Evolutionary conservation across 1,140 invertebrate genomes (phyloP).

Genomic region (Leptopilina clavipes): DNA sequence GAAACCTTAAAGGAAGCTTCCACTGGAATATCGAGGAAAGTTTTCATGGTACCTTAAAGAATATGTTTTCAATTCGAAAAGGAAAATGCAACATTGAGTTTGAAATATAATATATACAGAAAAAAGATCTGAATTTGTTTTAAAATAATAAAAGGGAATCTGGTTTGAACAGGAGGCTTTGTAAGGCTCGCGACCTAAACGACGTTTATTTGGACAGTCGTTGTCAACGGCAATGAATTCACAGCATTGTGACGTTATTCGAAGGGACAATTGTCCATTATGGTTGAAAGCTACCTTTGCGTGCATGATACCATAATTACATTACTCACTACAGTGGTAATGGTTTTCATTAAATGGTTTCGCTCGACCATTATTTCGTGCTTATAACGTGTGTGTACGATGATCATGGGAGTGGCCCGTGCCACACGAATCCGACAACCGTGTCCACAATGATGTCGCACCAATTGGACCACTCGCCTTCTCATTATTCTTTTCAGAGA

Average conservation of each 20-base stretch:
- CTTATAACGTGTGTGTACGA: constrained; percentile 51
- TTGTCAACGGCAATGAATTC: constrained; percentile 71
- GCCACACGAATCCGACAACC: constrained; percentile 42
- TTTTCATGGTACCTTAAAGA: no score
- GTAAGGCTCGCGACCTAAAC: constrained; percentile 60
- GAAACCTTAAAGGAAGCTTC: no score
- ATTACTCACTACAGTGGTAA: constrained; percentile 58
- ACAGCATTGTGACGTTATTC: constrained; percentile 68
- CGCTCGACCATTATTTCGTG: constrained; percentile 48
- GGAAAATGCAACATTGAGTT: no score
- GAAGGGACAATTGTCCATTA: constrained; percentile 68
- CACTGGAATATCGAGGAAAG: no score
- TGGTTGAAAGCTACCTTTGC: constrained; percentile 64
- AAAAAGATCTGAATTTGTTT: constrained; percentile 59
- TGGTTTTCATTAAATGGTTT: constrained; percentile 46
- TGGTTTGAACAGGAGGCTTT: constrained; percentile 66
- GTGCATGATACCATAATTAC: constrained; percentile 68
- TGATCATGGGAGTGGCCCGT: constrained; percentile 53
- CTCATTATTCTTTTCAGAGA: background rate
- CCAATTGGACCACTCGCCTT: constrained; percentile 32
- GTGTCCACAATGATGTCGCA: constrained; percentile 13
- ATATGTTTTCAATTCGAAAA: no score
- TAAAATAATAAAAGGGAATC: constrained; percentile 65
- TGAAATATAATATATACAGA: no score
- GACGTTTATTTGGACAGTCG: constrained; percentile 69